These are phyloP conservation scores for Dasypus novemcinctus DNA, from an alignment of 2,113 vertebrate genomes.

Conservation along the genomic window DNA sequence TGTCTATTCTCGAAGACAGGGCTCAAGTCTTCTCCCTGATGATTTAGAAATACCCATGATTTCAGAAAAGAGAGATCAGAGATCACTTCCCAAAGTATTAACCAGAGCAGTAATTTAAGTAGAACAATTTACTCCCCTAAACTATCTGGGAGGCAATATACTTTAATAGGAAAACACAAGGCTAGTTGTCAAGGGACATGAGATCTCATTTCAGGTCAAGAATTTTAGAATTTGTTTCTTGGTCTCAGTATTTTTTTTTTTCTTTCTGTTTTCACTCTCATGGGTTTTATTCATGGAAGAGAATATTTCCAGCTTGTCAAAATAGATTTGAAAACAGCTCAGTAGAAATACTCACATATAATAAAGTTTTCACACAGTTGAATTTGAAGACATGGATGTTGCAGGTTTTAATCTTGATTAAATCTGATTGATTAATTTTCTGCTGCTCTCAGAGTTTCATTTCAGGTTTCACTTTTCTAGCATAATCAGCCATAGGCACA, in stretches of 20 bases:
- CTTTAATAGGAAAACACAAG: background rate
- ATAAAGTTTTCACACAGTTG: background rate
- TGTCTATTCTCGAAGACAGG: background rate
- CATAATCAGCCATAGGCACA: background rate
- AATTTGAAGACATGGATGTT: background rate
- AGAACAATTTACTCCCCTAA: background rate
- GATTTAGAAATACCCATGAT: background rate
- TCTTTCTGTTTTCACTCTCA: background rate
- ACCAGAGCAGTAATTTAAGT: background rate
- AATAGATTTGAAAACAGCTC: background rate
- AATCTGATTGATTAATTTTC: background rate
- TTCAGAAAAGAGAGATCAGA: constrained; percentile 34
- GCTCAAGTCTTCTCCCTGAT: background rate
- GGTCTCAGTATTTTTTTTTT: background rate
- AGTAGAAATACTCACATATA: background rate
- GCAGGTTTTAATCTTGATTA: background rate
- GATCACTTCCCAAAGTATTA: constrained; percentile 40
- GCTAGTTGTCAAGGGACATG: background rate
- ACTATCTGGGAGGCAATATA: background rate
- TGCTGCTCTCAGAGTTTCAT: background rate
- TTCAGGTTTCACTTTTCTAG: background rate
- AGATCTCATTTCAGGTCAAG: background rate
- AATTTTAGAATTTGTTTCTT: constrained; percentile 31
- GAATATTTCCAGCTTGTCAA: background rate
- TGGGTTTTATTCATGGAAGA: background rate